phyloP scores from a whole-genome alignment of 2,888 invertebrate genomes.

The Drosophila affinis region DNA sequence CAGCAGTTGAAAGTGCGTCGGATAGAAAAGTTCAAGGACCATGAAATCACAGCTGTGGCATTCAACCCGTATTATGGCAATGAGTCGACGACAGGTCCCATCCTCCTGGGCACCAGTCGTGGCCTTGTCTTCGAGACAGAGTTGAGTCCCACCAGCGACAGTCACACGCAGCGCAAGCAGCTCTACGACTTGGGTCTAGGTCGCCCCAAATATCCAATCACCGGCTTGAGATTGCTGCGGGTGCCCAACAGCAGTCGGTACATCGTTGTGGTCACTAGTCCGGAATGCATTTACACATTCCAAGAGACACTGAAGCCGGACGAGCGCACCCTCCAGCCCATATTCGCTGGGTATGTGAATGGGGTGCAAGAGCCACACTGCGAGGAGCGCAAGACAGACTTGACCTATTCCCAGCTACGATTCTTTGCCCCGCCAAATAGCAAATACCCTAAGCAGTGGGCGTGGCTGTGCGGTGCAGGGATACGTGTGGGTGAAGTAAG shows the following conservation, averaged over 20 bases:
- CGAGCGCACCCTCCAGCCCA: slow-evolving; percentile 87
- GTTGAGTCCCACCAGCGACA: slow-evolving; percentile 90
- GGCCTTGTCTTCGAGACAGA: slow-evolving; percentile 96
- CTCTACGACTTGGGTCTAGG: slow-evolving; percentile 94
- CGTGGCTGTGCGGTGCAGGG: slow-evolving; percentile 94
- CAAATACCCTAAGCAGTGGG: slow-evolving; percentile 90
- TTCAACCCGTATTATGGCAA: slow-evolving; percentile 92
- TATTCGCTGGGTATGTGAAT: slow-evolving; percentile 73
- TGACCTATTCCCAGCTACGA: slow-evolving; percentile 91
- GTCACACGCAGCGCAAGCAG: slow-evolving; percentile 91
- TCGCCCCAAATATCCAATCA: slow-evolving; percentile 89
- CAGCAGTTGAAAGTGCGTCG: slow-evolving; percentile 90
- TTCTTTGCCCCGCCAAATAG: slow-evolving; percentile 89
- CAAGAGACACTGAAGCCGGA: slow-evolving; percentile 90
- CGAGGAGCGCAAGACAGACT: slow-evolving; percentile 89
- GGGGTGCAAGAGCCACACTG: slow-evolving; percentile 84
- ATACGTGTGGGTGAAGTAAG: slow-evolving; percentile 91
- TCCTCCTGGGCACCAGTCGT: slow-evolving; percentile 94
- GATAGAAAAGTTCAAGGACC: slow-evolving; percentile 84
- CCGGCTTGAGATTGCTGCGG: slow-evolving; percentile 93
- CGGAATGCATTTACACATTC: slow-evolving; percentile 94
- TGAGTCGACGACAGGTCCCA: slow-evolving; percentile 90
- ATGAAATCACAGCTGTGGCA: slow-evolving; percentile 95
- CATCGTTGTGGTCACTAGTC: slow-evolving; percentile 93
- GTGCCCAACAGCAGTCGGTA: slow-evolving; percentile 89